A percentile compares a stretch with the other conserved stretches of the same genome.
phyloP scores from a whole-genome alignment of 1,140 invertebrate species.

The Globodera ellingtonae region DNA sequence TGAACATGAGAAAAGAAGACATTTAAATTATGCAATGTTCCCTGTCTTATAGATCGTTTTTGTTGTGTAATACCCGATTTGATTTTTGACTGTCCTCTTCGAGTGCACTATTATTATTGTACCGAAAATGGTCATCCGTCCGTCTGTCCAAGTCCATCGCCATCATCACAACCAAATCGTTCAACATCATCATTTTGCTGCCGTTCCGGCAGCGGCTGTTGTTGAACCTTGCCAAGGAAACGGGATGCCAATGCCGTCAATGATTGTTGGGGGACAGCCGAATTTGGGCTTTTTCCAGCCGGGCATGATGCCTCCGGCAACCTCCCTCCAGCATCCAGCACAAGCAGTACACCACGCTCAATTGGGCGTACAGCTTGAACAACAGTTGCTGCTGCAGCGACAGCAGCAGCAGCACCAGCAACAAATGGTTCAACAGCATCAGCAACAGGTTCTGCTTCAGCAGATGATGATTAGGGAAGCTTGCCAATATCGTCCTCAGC shows the following conservation, averaged over 20 bases:
- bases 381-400: neutral
- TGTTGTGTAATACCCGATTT: no score
- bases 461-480: neutral
- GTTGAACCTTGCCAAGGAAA: neutral
- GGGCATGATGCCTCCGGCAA: no score
- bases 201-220: neutral
- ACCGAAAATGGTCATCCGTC: neutral
- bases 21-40: no score
- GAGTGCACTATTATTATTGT: neutral
- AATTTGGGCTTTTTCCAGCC: neutral
- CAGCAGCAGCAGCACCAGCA: neutral
- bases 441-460: neutral
- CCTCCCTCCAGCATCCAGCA: no score
- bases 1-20: no score
- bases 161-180: neutral
- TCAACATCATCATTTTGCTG: neutral
- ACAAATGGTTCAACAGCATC: neutral
- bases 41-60: no score
- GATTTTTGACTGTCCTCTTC: no score
- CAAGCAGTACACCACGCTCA: neutral
- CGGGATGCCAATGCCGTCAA: no score
- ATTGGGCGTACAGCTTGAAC: neutral
- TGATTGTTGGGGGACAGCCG: neutral
- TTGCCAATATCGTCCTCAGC: neutral
- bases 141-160: neutral